Conservation (phyloP, 1,140 invertebrate species). For the Argopecten irradians region DNA sequence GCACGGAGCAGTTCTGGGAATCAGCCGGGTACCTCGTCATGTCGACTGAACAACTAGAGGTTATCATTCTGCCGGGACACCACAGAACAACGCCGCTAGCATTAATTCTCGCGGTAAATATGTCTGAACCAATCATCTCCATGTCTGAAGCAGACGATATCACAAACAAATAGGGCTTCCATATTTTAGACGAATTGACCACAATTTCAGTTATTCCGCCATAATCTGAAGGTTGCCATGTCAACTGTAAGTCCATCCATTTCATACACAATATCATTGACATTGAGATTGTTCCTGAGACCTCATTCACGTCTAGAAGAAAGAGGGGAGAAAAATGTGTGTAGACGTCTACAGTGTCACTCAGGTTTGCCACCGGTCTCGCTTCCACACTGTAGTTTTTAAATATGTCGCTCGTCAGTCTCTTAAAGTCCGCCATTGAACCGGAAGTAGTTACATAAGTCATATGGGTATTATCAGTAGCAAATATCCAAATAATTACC, state of each 20-base stretch:
- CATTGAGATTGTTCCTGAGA: background rate
- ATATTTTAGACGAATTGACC: slow-evolving; percentile 6
- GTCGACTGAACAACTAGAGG: slow-evolving; percentile 13
- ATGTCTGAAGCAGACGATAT: background rate
- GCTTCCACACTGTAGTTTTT: background rate
- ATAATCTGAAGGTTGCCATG: slow-evolving; percentile 33
- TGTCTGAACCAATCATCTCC: background rate
- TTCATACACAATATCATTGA: background rate
- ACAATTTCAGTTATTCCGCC: background rate
- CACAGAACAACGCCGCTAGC: no score
- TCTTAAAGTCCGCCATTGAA: background rate
- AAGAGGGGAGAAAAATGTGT: background rate
- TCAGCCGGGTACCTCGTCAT: slow-evolving; percentile 39
- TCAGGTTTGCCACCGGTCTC: background rate
- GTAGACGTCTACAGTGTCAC: background rate
- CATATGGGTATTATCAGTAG: no score
- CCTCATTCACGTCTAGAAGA: slow-evolving; percentile 29
- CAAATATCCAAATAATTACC: no score
- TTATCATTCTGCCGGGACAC: background rate
- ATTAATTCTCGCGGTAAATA: no score
- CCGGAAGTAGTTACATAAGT: no score
- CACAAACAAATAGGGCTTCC: slow-evolving; percentile 26
- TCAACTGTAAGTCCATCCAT: slow-evolving; percentile 30
- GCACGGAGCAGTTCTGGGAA: slow-evolving; percentile 4
- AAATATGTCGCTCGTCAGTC: slow-evolving; percentile 8